Conservation (phyloP, 2,888 invertebrate genomes). For the Stegana nigrithorax region DNA sequence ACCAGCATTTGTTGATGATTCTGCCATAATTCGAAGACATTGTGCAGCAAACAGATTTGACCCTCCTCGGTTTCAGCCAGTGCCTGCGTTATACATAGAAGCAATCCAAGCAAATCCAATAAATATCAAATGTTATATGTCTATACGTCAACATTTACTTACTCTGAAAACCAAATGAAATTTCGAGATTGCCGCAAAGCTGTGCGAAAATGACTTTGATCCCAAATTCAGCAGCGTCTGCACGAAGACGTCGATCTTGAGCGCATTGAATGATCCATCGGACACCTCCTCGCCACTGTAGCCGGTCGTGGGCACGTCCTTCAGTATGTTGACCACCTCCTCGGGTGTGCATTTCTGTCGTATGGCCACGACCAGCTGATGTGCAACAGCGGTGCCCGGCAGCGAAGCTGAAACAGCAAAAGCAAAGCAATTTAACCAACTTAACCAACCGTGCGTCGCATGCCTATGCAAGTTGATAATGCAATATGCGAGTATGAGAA, state of each 20-base stretch:
- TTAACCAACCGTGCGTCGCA: too few species aligned
- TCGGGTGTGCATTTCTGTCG: conserved; percentile 91
- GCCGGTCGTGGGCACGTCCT: conserved; percentile 86
- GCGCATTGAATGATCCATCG: conserved; percentile 84
- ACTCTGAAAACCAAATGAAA: conserved; percentile 93
- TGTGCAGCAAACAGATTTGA: conserved; percentile 91
- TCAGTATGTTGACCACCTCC: conserved; percentile 87
- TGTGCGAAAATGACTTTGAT: conserved; percentile 97
- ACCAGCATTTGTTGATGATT: conserved; percentile 97
- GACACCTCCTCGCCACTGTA: conserved; percentile 72
- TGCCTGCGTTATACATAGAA: conserved; percentile 73
- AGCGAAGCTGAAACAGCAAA: conserved; percentile 72
- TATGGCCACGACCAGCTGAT: conserved; percentile 87
- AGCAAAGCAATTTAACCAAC: conserved; percentile 1
- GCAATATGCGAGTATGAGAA: too few species aligned
- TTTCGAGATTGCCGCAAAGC: conserved; percentile 98
- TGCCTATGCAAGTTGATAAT: conserved; percentile 1
- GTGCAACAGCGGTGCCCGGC: conserved; percentile 85
- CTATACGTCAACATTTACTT: conserved; percentile 42
- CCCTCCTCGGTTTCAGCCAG: conserved; percentile 95
- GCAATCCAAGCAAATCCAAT: background rate
- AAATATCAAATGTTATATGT: background rate
- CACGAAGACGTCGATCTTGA: conserved; percentile 97
- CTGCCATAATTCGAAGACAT: conserved; percentile 95
- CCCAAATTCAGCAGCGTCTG: conserved; percentile 93